Percentiles rank a stretch among this genome's conserved stretches.
phyloP scores from a whole-genome alignment of 2,797 vertebrate genomes.

The Hyperoplus lanceolatus region DNA sequence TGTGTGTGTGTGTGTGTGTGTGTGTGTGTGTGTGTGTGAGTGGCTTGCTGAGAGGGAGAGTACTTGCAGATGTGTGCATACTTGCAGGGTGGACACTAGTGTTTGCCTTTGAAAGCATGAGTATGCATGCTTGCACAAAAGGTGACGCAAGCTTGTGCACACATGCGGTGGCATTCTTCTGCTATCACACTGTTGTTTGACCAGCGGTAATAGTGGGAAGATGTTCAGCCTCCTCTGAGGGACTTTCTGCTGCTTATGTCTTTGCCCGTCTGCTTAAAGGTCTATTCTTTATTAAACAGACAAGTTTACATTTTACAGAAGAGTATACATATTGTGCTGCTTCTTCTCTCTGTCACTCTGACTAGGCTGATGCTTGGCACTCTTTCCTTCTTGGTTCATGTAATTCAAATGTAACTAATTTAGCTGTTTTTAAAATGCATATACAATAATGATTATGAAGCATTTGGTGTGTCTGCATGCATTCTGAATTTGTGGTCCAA shows the following conservation, averaged over 20 bases:
- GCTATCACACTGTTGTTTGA: constrained; percentile 38
- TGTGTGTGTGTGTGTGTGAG: background rate
- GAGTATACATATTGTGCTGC: constrained; percentile 15
- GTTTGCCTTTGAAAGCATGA: constrained; percentile 62
- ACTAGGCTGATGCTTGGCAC: constrained; percentile 12
- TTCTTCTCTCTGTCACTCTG: background rate
- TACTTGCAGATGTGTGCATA: constrained; percentile 60
- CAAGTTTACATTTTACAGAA: constrained; percentile 27
- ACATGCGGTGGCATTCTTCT: constrained; percentile 47
- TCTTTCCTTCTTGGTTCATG: constrained; percentile 5
- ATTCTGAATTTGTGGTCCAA: constrained; percentile 43
- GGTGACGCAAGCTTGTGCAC: constrained; percentile 64
- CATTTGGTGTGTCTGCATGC: constrained; percentile 55
- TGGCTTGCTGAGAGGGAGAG: constrained; percentile 4
- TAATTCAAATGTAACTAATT: too few species aligned
- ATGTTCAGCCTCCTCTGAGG: constrained; percentile 22
- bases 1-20: constrained; percentile 13
- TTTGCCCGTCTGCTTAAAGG: constrained; percentile 24
- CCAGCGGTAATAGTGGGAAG: constrained; percentile 24
- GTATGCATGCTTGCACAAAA: constrained; percentile 70
- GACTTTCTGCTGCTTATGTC: constrained; percentile 21
- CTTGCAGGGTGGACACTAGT: constrained; percentile 48
- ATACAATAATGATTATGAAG: constrained; percentile 35
- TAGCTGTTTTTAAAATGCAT: background rate
- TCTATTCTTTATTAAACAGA: constrained; percentile 21